A percentile compares a stretch with the other conserved stretches of the same genome.
Conservation (phyloP, 2,113 vertebrate species). For the Bubo blakistoni region DNA sequence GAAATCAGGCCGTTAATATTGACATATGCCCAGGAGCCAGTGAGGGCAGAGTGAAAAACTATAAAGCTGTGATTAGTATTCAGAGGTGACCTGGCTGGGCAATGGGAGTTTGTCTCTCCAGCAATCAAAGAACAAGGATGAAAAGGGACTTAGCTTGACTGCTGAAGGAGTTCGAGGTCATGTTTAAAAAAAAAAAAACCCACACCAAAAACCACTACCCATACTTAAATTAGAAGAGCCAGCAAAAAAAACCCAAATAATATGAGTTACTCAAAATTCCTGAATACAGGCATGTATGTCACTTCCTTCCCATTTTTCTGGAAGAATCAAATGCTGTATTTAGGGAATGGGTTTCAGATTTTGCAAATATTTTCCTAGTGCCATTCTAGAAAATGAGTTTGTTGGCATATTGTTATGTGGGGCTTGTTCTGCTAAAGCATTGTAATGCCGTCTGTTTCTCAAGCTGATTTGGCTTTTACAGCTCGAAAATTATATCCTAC, state of each 20-base stretch:
- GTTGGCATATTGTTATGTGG: constrained; percentile 68
- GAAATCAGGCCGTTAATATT: neutral
- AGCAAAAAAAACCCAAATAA: neutral
- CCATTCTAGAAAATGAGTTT: constrained; percentile 69
- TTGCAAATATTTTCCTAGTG: constrained; percentile 77
- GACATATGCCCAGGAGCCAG: neutral
- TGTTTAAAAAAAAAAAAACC: neutral
- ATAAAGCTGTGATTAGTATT: neutral
- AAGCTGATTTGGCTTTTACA: constrained; percentile 72
- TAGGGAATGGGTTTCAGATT: constrained; percentile 64
- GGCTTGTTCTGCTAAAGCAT: constrained; percentile 70
- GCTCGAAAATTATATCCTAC: constrained; percentile 67
- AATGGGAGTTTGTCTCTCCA: neutral
- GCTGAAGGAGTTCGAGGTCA: neutral
- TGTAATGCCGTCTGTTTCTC: constrained; percentile 73
- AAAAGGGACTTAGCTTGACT: neutral
- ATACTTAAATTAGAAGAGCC: neutral
- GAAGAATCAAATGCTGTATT: constrained; percentile 64
- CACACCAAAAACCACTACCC: neutral
- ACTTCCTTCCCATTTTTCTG: neutral
- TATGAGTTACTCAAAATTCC: neutral
- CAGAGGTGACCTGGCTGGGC: neutral
- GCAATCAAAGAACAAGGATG: neutral
- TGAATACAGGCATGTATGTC: neutral
- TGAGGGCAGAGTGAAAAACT: neutral